Base-by-base conservation (phyloP, 2,888 invertebrate genomes). In the Erebia epiphron region DNA sequence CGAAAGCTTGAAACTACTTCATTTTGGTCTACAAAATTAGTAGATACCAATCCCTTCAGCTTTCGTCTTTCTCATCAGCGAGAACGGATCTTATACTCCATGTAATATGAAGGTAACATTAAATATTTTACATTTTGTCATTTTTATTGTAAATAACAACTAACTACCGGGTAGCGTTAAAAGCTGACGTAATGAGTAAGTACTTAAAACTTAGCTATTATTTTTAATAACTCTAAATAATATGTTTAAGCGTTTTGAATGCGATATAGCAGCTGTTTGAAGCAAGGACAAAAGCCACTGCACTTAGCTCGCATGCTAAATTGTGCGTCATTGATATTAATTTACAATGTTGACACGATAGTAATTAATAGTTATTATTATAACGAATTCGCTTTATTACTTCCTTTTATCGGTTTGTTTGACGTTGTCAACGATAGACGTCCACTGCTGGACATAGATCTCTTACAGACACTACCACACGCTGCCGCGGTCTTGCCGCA, bases 241-340 rank as follows among this genome's bases (percentile, higher is more conserved):
- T 76, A 78, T 74, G 76, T 71, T 60, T 66, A 52, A 49, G 61
- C 21, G 14, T 50, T 69, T 64, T 18, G 56, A 56, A 70, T 67
- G 61, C 46, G 62, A 68, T 70, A 68, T 46, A 65, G 68, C 70
- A 69, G 50, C 70, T 62, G 73, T 66, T 54, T 52, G 61, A 71
- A 70, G 56, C 66, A 69, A 74, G 70, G 57, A 68, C 70, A 58
- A 60, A 70, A 69, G 58, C 46, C 67, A 66, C 49, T 72, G 70
- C 60, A 70, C 70, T 62, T 66, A 52, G 43, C 63, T 60, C 18
- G 66, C 67, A 52, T 67, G 41, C 58, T 67, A 67, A 67, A 70
- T 64, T 70, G 61, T 18, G 16, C 56, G 54, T 66, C 70, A 70
- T 70, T 66, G 70, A 66, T 56, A 70, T 41, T 65, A 67, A 70